Evolutionary conservation across 92 coral and sea anemone species (phyloP), one percentile per base, ranked within the genome.

Genomic region (Bergia puertoricense): DNA sequence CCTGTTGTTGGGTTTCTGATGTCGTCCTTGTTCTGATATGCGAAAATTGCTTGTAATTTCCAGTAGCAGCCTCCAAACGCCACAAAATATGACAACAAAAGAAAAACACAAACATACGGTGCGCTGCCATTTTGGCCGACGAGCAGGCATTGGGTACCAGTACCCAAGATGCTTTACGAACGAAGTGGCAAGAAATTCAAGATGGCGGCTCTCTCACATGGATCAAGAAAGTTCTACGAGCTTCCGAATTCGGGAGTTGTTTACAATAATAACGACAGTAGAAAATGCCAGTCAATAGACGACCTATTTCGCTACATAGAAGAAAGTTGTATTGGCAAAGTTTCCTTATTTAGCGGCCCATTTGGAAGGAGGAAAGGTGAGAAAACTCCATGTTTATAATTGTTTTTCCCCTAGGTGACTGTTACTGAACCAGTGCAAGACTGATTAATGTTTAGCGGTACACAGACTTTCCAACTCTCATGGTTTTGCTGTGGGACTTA

Each of bases 141-240:
- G 4, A 11, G 38, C 4, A 43, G 78, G 42, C 78, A 69, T 14
- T 84, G 87, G 69, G 79, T 67, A 30, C 88, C 74, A 44, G 76
- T 57, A 42, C 50, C 78, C 85, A 73, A 20, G 81, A 42, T 76
- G 39, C 85, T 59, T 43, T 30, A 15, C 13, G n/a, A n/a, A n/a
- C 4, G 22, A 15, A 50, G 14, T 15, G 81, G 39, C 50, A 46
- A 85, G n/a, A 30, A 81, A 81, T 82, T 54, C 96, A 96, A 93
- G 71, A 96, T 96, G 99, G 99, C 99, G 88, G 93, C 94, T 66
- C 91, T 86, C 51, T 79, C 67, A 44, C 93, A 93, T 46, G 99
- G 98, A 4, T 77, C 96, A 41, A 85, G 99, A 40, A 97, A 95
- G 81, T 97, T 97, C 77, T 97, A 92, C 82, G 98, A 97, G 79